Evolutionary conservation across 2,888 invertebrate species (phyloP).

Genomic region (Acleris sparsana): DNA sequence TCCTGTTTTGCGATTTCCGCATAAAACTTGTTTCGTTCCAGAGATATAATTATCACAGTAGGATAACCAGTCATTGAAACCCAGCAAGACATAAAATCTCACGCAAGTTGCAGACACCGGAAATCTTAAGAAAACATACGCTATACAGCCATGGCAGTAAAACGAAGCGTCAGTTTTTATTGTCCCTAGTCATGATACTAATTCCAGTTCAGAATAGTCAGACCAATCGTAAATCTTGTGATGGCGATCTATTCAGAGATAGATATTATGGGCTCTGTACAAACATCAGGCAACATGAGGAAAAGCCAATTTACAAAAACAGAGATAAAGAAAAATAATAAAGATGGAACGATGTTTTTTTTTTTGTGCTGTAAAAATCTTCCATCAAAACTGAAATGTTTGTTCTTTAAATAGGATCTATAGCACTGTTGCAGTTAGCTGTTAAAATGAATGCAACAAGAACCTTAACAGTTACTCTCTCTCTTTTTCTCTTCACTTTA

Average conservation of each 20-base stretch:
- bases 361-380: too few relatives aligned
- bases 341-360: background rate
- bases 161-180: conserved; percentile 66
- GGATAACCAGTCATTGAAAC: conserved; percentile 43
- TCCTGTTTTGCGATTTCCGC: conserved; percentile 13
- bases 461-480: too few relatives aligned
- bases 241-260: conserved; percentile 62
- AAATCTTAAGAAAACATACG: conserved; percentile 73
- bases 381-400: too few relatives aligned
- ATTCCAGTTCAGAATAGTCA: conserved; percentile 68
- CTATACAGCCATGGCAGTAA: conserved; percentile 55
- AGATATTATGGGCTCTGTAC: conserved; percentile 52
- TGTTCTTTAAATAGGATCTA: too few relatives aligned
- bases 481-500: too few relatives aligned
- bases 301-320: conserved; percentile 3
- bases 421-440: too few relatives aligned
- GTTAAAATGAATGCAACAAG: too few relatives aligned
- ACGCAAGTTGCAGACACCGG: conserved; percentile 61
- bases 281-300: conserved; percentile 43
- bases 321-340: background rate
- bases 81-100: conserved; percentile 47
- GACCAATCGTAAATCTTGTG: conserved; percentile 69
- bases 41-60: conserved; percentile 34
- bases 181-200: conserved; percentile 64
- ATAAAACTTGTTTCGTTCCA: conserved; percentile 20